Evolutionary conservation across 2,797 vertebrate genomes (phyloP).

Genomic region (Myotis vivesi): DNA sequence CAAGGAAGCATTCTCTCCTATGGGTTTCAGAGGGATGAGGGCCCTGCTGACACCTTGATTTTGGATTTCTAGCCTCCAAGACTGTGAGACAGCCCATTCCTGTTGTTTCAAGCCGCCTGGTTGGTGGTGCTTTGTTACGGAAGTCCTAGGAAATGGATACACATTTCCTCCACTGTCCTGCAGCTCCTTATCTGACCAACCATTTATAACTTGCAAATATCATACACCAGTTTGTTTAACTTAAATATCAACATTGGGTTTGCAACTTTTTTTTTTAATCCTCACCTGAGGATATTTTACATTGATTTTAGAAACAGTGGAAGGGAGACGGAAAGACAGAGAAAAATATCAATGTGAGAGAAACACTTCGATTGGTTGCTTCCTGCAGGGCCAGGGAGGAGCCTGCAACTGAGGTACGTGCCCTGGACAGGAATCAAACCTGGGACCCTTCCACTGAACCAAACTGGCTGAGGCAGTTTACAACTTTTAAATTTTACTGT

Average conservation of each 20-base stretch:
- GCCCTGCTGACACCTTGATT: neutral
- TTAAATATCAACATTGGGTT: neutral
- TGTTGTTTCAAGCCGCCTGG: neutral
- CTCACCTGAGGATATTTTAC: no score
- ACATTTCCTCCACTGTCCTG: neutral
- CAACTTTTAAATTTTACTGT: neutral
- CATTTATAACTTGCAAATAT: neutral
- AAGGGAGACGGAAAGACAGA: no score
- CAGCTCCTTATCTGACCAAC: neutral
- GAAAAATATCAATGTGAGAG: no score
- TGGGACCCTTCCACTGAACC: no score
- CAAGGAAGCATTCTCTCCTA: neutral
- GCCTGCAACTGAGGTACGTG: no score
- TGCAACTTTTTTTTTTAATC: neutral
- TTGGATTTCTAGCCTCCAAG: neutral
- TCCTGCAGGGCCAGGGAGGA: no score
- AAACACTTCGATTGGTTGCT: no score
- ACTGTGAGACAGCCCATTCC: neutral
- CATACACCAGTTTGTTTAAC: neutral
- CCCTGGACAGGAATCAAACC: no score
- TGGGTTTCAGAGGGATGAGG: neutral
- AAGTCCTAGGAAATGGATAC: neutral
- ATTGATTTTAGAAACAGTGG: no score
- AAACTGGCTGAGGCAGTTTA: neutral
- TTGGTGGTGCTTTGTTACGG: neutral